Evolutionary conservation across 2,888 invertebrate genomes (phyloP).

Genomic region (Netelia melanura): DNA sequence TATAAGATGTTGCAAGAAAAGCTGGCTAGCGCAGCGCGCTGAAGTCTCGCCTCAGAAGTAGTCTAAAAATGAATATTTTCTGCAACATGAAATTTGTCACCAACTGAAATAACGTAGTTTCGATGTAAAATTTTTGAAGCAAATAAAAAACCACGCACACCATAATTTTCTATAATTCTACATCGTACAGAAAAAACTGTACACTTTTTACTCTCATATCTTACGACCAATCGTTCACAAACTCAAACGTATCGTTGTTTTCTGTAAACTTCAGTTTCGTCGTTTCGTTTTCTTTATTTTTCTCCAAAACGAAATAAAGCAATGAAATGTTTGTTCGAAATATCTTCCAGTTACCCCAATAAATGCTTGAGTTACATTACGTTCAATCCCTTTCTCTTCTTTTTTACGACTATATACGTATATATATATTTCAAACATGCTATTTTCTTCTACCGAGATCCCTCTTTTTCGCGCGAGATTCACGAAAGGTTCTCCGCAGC

Average conservation of each 20-base stretch:
- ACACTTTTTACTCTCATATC: too few species aligned
- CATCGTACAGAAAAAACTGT: too few species aligned
- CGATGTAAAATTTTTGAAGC: too few species aligned
- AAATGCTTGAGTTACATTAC: conserved; percentile 56
- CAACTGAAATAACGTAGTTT: too few species aligned
- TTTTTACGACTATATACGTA: not conserved
- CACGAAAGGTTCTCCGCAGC: conserved; percentile 49
- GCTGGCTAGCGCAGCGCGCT: too few species aligned
- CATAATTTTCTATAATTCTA: too few species aligned
- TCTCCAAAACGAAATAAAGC: conserved; percentile 9
- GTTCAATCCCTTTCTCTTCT: conserved; percentile 40
- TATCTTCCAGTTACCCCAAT: conserved; percentile 41
- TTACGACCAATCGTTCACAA: too few species aligned
- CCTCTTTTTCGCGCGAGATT: conserved; percentile 12
- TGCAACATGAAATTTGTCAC: too few species aligned
- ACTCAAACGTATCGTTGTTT: not conserved
- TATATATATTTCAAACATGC: conserved; percentile 2
- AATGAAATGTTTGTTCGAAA: conserved; percentile 47
- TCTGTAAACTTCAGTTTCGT: not conserved
- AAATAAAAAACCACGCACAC: too few species aligned
- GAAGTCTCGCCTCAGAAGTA: too few species aligned
- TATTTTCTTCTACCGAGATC: not conserved
- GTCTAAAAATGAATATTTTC: too few species aligned
- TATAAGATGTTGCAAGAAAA: too few species aligned
- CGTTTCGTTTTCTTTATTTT: conserved; percentile 3